Evolutionary conservation across 37 sponge, comb jelly and placozoan genomes (phyloP).

Genomic region (Beroe ovata): DNA sequence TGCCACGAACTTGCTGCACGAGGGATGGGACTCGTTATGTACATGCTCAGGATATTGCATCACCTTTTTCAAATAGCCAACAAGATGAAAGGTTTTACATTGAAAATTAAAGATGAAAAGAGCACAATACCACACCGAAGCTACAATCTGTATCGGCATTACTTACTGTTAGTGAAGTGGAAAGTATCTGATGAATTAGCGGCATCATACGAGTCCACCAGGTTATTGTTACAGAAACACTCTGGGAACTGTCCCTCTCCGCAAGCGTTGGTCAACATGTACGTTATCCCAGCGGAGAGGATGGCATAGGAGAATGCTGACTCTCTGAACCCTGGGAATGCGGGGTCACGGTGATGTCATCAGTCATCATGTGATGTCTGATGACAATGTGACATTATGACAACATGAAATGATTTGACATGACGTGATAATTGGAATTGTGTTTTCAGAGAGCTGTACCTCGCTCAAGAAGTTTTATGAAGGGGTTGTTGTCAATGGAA

Average conservation of each 20-base stretch:
- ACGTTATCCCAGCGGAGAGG: constrained; percentile 51
- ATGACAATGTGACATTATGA: too few species aligned
- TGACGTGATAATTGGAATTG: not conserved
- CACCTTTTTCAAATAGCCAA: too few species aligned
- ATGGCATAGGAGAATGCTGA: constrained; percentile 56
- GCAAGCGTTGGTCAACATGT: constrained; percentile 59
- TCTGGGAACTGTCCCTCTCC: constrained; percentile 40
- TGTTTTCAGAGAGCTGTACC: constrained; percentile 2
- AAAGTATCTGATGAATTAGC: not conserved
- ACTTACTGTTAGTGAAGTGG: constrained; percentile 58
- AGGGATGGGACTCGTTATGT: too few species aligned
- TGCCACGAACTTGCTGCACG: constrained; percentile 67
- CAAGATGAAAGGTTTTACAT: too few species aligned
- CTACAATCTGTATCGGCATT: too few species aligned
- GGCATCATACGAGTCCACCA: not conserved
- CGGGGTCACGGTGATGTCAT: too few species aligned
- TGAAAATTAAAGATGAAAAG: too few species aligned
- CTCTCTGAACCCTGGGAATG: constrained; percentile 24
- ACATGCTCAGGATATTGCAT: too few species aligned
- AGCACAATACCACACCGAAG: too few species aligned
- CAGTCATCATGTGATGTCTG: too few species aligned
- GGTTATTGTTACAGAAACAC: constrained; percentile 32
- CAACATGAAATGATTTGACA: too few species aligned
- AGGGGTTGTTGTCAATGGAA: constrained; percentile 41
- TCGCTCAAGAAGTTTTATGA: constrained; percentile 30